These are phyloP conservation scores for Ameiurus melas DNA, from an alignment of 2,113 vertebrate species.

Conservation along the genomic window DNA sequence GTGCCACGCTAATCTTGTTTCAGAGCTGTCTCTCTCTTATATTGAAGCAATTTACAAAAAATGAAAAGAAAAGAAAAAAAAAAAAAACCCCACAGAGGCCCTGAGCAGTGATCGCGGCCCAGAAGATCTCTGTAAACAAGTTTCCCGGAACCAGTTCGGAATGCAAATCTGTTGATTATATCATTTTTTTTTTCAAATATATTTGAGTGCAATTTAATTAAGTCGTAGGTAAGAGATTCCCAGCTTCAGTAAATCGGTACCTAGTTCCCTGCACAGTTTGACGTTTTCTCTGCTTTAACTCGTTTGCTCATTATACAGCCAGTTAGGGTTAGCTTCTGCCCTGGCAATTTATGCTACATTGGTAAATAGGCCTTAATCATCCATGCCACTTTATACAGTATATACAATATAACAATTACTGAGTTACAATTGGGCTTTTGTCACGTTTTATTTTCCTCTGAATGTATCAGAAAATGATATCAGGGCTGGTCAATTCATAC, in stretches of 20 bases:
- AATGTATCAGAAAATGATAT: background rate
- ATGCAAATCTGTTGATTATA: conserved; percentile 11
- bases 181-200: background rate
- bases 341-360: background rate
- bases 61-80: too few species aligned
- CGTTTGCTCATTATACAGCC: background rate
- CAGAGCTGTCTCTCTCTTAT: conserved; percentile 37
- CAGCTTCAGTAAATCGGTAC: background rate
- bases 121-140: conserved; percentile 12
- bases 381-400: background rate
- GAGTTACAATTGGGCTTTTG: too few species aligned
- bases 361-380: background rate
- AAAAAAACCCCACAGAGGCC: background rate
- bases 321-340: background rate
- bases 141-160: background rate
- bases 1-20: conserved; percentile 63
- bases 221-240: background rate
- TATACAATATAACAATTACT: background rate
- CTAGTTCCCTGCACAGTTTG: background rate
- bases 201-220: background rate
- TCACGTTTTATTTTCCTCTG: too few species aligned
- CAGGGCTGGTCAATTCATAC: background rate
- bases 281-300: background rate
- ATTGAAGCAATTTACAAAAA: conserved; percentile 20
- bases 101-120: conserved; percentile 49